Percentiles rank a stretch among this genome's conserved stretches.
phyloP scores from a whole-genome alignment of 2,888 invertebrate species.

The Harmothoe impar region DNA sequence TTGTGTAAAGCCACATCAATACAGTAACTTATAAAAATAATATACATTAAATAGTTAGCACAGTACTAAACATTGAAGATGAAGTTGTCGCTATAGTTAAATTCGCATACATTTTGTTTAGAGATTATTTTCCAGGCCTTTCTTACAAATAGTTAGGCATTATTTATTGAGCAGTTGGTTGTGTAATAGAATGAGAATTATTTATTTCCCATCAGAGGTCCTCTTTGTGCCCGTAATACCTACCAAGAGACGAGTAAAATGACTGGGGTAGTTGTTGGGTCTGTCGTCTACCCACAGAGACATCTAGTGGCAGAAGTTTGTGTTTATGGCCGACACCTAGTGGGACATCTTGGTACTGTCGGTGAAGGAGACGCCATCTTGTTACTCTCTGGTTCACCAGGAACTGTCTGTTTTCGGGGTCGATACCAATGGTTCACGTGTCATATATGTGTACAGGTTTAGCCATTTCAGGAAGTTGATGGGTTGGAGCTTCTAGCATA shows the following conservation, averaged over 20 bases:
- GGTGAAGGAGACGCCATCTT: not conserved
- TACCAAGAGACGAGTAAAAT: not conserved
- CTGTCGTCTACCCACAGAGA: not conserved
- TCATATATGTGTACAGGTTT: not conserved
- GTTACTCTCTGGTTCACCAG: not conserved
- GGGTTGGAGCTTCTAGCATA: not conserved
- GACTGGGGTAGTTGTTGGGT: not conserved
- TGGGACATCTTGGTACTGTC: not conserved
- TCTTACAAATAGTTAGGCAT: not conserved
- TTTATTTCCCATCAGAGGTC: not conserved
- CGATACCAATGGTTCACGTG: no score
- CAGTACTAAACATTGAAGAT: no score
- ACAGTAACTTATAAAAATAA: slow-evolving; percentile 19
- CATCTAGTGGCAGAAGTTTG: not conserved
- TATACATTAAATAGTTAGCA: not conserved
- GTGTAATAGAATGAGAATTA: not conserved
- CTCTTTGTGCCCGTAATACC: not conserved
- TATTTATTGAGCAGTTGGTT: slow-evolving; percentile 14
- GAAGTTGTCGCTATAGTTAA: not conserved
- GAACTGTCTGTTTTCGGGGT: not conserved
- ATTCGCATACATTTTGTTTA: not conserved
- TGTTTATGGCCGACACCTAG: not conserved
- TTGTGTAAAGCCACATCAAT: not conserved
- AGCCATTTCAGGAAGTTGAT: not conserved
- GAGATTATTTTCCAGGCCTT: not conserved